phyloP scores from a whole-genome alignment of 1,140 invertebrate genomes.

The Scaptodrosophila lebanonensis region DNA sequence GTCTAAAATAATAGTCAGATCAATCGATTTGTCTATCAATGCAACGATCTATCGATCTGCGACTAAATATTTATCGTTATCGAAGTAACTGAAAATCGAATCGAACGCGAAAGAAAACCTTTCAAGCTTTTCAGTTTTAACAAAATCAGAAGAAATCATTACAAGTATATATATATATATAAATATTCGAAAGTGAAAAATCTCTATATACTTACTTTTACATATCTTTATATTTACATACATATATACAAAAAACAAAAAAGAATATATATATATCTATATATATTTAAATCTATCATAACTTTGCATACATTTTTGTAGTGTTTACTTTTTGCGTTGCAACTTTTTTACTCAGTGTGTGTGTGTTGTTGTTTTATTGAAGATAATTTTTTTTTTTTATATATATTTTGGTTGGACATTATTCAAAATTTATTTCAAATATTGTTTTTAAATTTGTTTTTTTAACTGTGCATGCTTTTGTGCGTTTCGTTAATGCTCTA shows the following conservation, averaged over 20 bases:
- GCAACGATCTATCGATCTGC: too few relatives aligned
- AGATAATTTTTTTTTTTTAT: too few relatives aligned
- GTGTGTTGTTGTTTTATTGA: slow-evolving; percentile 18
- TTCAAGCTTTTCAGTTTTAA: too few relatives aligned
- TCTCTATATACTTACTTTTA: slow-evolving; percentile 38
- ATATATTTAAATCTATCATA: slow-evolving; percentile 31
- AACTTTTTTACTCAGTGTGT: slow-evolving; percentile 39
- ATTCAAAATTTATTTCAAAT: too few relatives aligned
- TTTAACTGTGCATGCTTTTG: too few relatives aligned
- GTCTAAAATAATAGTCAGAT: slow-evolving; percentile 43
- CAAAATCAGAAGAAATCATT: slow-evolving; percentile 15
- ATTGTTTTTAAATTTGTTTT: too few relatives aligned
- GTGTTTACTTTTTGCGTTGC: slow-evolving; percentile 58
- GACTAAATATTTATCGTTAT: too few relatives aligned
- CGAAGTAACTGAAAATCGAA: slow-evolving; percentile 1
- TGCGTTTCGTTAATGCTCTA: too few relatives aligned
- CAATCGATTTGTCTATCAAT: too few relatives aligned
- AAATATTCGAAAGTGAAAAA: slow-evolving; percentile 34
- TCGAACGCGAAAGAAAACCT: too few relatives aligned
- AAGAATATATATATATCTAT: too few relatives aligned
- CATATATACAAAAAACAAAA: neutral
- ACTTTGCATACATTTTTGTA: slow-evolving; percentile 69
- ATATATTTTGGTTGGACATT: too few relatives aligned
- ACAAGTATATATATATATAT: slow-evolving; percentile 35
- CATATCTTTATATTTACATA: slow-evolving; percentile 25